phyloP scores from a whole-genome alignment of 2,888 invertebrate species.

The Drosophila cognata region DNA sequence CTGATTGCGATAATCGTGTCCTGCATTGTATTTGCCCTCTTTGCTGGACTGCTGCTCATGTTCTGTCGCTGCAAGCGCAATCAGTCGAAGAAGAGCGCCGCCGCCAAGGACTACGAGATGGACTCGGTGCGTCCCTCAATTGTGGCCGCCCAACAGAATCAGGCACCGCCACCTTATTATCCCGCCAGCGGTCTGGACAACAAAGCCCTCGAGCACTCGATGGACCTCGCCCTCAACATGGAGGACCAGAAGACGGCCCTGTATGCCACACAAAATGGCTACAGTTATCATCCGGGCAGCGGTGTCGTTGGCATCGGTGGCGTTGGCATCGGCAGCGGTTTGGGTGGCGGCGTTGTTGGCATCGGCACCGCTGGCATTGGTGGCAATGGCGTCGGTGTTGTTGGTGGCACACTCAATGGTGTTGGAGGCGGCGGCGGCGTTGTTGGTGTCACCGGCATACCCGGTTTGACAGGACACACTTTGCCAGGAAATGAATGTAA shows the following conservation, averaged over 20 bases:
- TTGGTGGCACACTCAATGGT: slow-evolving; percentile 37
- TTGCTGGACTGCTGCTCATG: slow-evolving; percentile 90
- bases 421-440: slow-evolving; percentile 46
- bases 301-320: slow-evolving; percentile 84
- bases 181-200: slow-evolving; percentile 95
- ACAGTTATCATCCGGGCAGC: slow-evolving; percentile 92
- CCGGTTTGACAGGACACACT: slow-evolving; percentile 88
- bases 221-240: slow-evolving; percentile 92
- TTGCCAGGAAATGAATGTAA: slow-evolving; percentile 93
- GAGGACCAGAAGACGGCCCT: slow-evolving; percentile 94
- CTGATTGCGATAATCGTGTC: slow-evolving; percentile 92
- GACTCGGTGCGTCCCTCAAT: slow-evolving; percentile 94
- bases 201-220: slow-evolving; percentile 95
- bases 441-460: slow-evolving; percentile 77
- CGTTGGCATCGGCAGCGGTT: slow-evolving; percentile 65
- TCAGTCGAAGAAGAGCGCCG: slow-evolving; percentile 91
- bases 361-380: slow-evolving; percentile 46
- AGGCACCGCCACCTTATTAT: slow-evolving; percentile 95
- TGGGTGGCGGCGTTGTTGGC: slow-evolving; percentile 54
- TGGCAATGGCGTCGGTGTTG: slow-evolving; percentile 48
- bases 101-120: slow-evolving; percentile 95
- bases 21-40: slow-evolving; percentile 92
- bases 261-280: slow-evolving; percentile 93
- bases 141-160: slow-evolving; percentile 92
- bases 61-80: slow-evolving; percentile 94